Base-by-base conservation (phyloP, 2,888 invertebrate genomes). In the Ernsta delagoae region DNA sequence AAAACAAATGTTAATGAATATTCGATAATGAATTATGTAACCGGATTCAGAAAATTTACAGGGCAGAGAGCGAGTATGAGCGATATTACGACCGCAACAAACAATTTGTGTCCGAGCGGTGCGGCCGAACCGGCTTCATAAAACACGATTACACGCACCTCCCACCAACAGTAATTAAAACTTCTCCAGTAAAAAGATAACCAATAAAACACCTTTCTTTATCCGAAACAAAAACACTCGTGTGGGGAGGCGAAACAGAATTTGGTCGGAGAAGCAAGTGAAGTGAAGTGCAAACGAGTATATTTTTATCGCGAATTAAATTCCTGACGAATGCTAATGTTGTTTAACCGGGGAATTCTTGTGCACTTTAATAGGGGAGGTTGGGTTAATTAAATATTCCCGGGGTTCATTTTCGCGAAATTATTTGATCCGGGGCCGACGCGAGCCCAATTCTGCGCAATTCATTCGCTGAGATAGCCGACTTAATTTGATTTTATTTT, bases 321-420 rank as follows among this genome's bases (percentile, higher is more conserved):
- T 89, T 92, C 87, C 87, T 86, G 82, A 83, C 88, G 89, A 88
- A 89, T 87, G 88, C 85, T 89, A 90, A 92, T 92, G 90, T 89
- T 89, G 91, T 89, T 89, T 88, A 88, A 87, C 87, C 83, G 85
- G 90, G 88, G 89, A 89, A 91, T 91, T 90, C 91, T 90, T 90
- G 89, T 90, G 87, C 89, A 88, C 83, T 89, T 88, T 84, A 86
- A 87, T 84, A 85, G 87, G 84, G 90, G 87, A 86, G 87, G 84
- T 85, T 74, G 88, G 87, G 91, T 91, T 92, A 92, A 93, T 92
- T 92, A 91, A 93, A 92, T 89, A 89, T 86, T 84, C 85, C 80
- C 79, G 78, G 87, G 87, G 86, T 90, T 89, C 86, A 90, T 90
- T 93, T 92, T 90, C 89, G 85, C 88, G 87, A 88, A 92, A 92